A percentile compares a stretch with the other conserved stretches of the same genome.
Evolutionary conservation across 2,888 invertebrate species (phyloP).

Genomic region (Netelia inedita): DNA sequence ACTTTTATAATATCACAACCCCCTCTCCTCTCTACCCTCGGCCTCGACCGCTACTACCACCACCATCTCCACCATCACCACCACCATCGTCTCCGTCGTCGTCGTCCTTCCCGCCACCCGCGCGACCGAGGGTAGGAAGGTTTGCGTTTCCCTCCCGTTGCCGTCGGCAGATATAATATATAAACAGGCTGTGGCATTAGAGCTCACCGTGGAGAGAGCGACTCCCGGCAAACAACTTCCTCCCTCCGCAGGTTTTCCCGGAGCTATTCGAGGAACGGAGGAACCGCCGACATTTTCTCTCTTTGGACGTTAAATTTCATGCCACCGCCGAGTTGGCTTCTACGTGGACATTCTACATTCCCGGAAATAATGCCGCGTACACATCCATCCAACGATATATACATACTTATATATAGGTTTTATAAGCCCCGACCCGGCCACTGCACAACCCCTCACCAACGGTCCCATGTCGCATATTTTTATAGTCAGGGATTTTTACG

Average conservation of each 20-base stretch:
- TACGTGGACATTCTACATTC: conserved; percentile 53
- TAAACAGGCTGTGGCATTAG: conserved; percentile 61
- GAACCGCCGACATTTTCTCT: conserved; percentile 59
- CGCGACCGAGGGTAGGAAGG: neutral
- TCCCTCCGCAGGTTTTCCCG: conserved; percentile 55
- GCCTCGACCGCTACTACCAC: neutral
- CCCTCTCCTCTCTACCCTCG: neutral
- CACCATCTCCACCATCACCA: neutral
- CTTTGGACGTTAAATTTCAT: conserved; percentile 62
- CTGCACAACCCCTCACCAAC: neutral
- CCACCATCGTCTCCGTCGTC: neutral
- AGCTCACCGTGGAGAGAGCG: conserved; percentile 37
- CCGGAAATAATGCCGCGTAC: conserved; percentile 52
- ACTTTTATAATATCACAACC: conserved; percentile 61
- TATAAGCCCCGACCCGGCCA: neutral
- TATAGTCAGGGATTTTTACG: conserved; percentile 10
- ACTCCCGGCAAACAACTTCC: conserved; percentile 62
- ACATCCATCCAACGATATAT: neutral
- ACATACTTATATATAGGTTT: neutral
- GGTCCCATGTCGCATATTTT: conserved; percentile 20
- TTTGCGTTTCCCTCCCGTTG: conserved; percentile 20
- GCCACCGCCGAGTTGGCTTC: conserved; percentile 12
- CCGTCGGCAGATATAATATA: conserved; percentile 49
- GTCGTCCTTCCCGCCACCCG: neutral
- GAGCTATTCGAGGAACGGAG: conserved; percentile 61